A percentile compares a stretch with the other conserved stretches of the same genome.
These are phyloP conservation scores for Drosophila melanosoma DNA, from an alignment of 2,888 invertebrate species.

Conservation along the genomic window DNA sequence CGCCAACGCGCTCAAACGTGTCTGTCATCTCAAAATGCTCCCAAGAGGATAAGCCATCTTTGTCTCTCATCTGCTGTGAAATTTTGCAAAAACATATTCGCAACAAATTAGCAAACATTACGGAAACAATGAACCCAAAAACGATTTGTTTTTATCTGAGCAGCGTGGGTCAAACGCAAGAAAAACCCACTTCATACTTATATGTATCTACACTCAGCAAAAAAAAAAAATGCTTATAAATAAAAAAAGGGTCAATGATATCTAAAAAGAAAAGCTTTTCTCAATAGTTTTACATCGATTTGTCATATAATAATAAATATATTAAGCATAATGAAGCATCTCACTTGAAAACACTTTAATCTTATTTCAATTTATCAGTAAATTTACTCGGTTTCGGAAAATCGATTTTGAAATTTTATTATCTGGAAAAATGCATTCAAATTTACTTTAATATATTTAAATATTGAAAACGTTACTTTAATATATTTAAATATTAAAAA, in stretches of 20 bases:
- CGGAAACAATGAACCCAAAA: slow-evolving; percentile 45
- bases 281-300: not conserved
- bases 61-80: slow-evolving; percentile 57
- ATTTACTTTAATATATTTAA: too few species aligned
- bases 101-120: slow-evolving; percentile 51
- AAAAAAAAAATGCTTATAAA: not conserved
- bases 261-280: not conserved
- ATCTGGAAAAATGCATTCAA: not conserved
- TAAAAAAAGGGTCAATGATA: not conserved
- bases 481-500: not conserved
- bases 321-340: not conserved
- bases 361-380: not conserved
- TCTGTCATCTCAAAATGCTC: slow-evolving; percentile 64
- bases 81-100: slow-evolving; percentile 72
- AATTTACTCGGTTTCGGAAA: not conserved
- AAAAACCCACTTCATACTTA: slow-evolving; percentile 36
- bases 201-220: slow-evolving; percentile 2
- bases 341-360: not conserved
- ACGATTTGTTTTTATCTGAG: not conserved
- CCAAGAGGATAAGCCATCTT: slow-evolving; percentile 47
- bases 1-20: slow-evolving; percentile 50
- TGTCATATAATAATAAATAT: not conserved
- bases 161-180: slow-evolving; percentile 57
- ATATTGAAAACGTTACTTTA: too few species aligned
- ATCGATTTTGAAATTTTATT: not conserved